These are phyloP conservation scores for Oscarella lobularis DNA, from an alignment of 37 sponge, comb jelly and placozoan genomes.

Conservation along the genomic window DNA sequence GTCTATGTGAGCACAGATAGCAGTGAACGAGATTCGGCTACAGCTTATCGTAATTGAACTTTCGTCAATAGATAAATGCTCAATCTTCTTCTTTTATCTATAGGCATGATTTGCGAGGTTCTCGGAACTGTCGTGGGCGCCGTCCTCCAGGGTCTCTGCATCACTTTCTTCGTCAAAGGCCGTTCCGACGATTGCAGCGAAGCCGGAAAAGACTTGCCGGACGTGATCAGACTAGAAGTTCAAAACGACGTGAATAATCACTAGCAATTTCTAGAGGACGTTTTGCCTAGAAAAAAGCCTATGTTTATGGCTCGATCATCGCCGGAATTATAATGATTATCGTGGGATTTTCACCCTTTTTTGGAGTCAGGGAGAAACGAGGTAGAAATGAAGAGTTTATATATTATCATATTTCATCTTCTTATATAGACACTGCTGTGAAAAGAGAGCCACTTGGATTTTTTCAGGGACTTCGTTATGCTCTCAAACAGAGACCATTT, in stretches of 20 bases:
- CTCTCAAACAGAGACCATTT: slow-evolving; percentile 39
- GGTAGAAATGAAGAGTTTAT: slow-evolving; percentile 11
- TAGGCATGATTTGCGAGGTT: slow-evolving; percentile 56
- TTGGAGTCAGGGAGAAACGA: slow-evolving; percentile 48
- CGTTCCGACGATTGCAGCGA: not conserved
- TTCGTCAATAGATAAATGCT: not conserved
- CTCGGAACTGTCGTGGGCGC: slow-evolving; percentile 52
- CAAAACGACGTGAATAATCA: not conserved
- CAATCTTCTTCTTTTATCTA: not conserved
- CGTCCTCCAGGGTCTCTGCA: slow-evolving; percentile 29
- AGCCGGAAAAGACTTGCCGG: not conserved
- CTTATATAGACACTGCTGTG: slow-evolving; percentile 13
- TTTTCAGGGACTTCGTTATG: slow-evolving; percentile 18
- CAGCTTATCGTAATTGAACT: slow-evolving; percentile 40
- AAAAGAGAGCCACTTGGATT: slow-evolving; percentile 26
- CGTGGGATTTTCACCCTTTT: slow-evolving; percentile 16
- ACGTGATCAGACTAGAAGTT: not conserved
- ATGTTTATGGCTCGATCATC: slow-evolving; percentile 36
- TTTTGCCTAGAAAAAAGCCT: slow-evolving; percentile 12
- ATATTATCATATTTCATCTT: slow-evolving; percentile 2
- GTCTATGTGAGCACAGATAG: slow-evolving; percentile 49
- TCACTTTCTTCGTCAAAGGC: slow-evolving; percentile 1
- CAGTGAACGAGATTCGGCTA: slow-evolving; percentile 68
- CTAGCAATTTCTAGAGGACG: not conserved
- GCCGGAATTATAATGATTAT: slow-evolving; percentile 28